phyloP scores from a whole-genome alignment of 2,113 vertebrate species.

The Fukomys damarensis region DNA sequence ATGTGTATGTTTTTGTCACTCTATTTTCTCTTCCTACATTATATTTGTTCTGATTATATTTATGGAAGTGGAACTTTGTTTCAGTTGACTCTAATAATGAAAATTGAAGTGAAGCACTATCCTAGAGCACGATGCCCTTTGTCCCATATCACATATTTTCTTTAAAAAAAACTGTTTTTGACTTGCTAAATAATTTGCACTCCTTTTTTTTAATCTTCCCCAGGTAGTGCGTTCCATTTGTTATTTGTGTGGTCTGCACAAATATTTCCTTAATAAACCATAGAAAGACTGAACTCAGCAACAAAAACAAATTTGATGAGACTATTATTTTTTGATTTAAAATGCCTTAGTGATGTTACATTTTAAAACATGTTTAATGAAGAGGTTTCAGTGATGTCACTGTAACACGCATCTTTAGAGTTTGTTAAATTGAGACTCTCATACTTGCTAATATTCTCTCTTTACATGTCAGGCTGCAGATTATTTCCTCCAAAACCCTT shows the following conservation, averaged over 20 bases:
- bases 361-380: neutral
- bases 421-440: neutral
- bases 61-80: constrained; percentile 5
- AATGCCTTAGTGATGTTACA: neutral
- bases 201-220: neutral
- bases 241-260: neutral
- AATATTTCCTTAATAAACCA: constrained; percentile 15
- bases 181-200: constrained; percentile 9
- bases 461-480: neutral
- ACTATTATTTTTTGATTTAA: constrained; percentile 3
- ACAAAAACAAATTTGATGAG: neutral
- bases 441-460: neutral
- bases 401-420: neutral
- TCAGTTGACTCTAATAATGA: constrained; percentile 15
- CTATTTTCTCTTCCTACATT: neutral
- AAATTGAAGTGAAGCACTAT: neutral
- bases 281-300: neutral
- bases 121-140: neutral
- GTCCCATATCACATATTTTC: neutral
- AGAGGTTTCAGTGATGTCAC: neutral
- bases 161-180: neutral
- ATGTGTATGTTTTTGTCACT: neutral
- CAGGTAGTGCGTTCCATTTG: neutral
- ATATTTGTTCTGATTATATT: neutral
- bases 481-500: neutral